Evolutionary conservation across 1,140 invertebrate genomes (phyloP).

Genomic region (Portunus trituberculatus): DNA sequence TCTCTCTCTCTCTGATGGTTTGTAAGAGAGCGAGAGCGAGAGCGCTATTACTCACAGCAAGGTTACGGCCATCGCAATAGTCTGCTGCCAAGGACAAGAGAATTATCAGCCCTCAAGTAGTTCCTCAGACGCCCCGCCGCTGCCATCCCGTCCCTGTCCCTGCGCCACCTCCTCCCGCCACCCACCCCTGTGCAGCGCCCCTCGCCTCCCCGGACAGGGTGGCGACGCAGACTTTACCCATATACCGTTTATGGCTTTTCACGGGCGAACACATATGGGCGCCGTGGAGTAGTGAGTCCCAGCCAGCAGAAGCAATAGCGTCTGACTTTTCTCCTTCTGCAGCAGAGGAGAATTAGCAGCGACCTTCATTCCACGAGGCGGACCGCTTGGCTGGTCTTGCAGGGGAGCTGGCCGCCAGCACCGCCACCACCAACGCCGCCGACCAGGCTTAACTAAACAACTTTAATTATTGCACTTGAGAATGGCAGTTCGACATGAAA

Average conservation of each 20-base stretch:
- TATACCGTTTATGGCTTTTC: constrained; percentile 26
- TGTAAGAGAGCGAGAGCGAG: constrained; percentile 10
- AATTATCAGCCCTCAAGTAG: neutral
- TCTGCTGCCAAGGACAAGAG: neutral
- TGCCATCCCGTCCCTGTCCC: neutral
- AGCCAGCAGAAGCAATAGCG: neutral
- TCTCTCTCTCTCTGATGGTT: too few relatives aligned
- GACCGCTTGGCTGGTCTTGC: constrained; percentile 4
- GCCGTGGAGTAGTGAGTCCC: neutral
- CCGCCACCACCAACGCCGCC: too few relatives aligned
- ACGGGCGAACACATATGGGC: neutral
- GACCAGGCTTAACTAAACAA: constrained; percentile 57
- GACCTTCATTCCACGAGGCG: constrained; percentile 7
- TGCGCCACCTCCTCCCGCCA: neutral
- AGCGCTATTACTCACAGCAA: neutral
- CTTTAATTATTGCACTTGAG: constrained; percentile 70
- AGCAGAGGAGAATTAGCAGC: neutral
- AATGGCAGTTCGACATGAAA: constrained; percentile 58
- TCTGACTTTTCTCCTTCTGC: neutral
- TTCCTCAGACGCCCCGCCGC: neutral
- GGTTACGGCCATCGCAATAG: constrained; percentile 18
- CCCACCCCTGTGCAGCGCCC: neutral
- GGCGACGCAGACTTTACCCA: constrained; percentile 8
- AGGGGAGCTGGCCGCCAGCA: neutral
- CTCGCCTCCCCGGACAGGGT: neutral